Conservation (phyloP, 1,140 invertebrate species). For the Leguminivora glycinivorella region DNA sequence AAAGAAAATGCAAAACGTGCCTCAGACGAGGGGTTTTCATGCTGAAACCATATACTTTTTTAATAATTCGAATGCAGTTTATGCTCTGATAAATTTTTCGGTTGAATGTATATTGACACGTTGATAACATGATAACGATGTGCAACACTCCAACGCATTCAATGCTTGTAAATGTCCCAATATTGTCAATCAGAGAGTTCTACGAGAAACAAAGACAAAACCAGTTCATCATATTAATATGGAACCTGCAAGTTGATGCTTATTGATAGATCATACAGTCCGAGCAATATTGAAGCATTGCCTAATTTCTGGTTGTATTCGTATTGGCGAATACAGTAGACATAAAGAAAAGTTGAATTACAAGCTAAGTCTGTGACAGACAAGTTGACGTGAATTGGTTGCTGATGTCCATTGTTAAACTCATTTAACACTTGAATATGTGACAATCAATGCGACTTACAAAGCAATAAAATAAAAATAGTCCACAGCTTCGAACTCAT, state of each 20-base stretch:
- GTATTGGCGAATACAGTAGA: too few relatives aligned
- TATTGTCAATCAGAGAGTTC: neutral
- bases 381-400: neutral
- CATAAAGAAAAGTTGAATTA: too few relatives aligned
- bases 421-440: neutral
- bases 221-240: too few relatives aligned
- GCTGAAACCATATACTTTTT: neutral
- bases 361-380: too few relatives aligned
- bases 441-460: neutral
- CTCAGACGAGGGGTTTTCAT: neutral
- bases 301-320: too few relatives aligned
- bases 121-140: constrained; percentile 1
- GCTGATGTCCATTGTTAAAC: neutral
- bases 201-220: too few relatives aligned
- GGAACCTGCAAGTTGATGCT: too few relatives aligned
- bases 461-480: constrained; percentile 26
- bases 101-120: neutral
- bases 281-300: too few relatives aligned
- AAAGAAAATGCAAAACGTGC: neutral
- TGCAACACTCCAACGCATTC: neutral
- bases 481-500: constrained; percentile 12
- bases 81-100: neutral
- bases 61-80: neutral
- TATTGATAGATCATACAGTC: too few relatives aligned
- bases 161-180: neutral